Base-by-base conservation (phyloP, 2,113 vertebrate genomes). In the Spea multiplicata region DNA sequence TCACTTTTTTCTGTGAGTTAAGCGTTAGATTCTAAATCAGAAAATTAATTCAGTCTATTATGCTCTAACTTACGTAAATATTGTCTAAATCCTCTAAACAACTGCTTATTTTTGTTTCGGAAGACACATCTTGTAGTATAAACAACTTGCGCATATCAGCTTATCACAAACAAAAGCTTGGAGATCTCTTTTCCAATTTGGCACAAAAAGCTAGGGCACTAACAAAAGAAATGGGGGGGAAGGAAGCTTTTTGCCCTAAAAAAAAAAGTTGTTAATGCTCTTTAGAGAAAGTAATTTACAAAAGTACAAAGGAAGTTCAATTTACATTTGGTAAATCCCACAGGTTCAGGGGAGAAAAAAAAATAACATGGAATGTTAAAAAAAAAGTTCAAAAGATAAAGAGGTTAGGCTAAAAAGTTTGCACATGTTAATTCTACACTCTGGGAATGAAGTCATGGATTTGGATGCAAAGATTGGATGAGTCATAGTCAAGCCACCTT, bases 271-370 rank as follows among this genome's bases (percentile, higher is more conserved):
- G 4, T 49, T 50, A 46, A 14, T 10, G 45, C 13, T 62, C 75
- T 59, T n/a, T 8, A 70, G 53, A 70, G 47, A 78, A 65, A 71
- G 50, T 48, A 44, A 78, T 3, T 45, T 13, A 5, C 12, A 49
- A 68, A 71, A 71, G 70, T 66, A 61, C 55, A 76, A 76, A 70
- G 62, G 75, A 73, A 67, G 17, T 73, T 66, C n/a, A 73, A 73
- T 80, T 80, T 80, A 80, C 77, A 80, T 67, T 48, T 80, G 49
- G 6, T 71, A 50, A 71, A 71, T 78, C 44, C 57, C 66, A 55
- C 59, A 57, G 70, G 48, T 72, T 57, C 49, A 49, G 12, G 53
- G 4, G 30, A 71, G 46, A 79, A 65, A 55, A n/a, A 48, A 47
- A 14, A 50, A 4, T 2, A 59, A 53, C 47, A 72, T 78, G 50